Evolutionary conservation across 2,113 vertebrate species (phyloP), one percentile per base, ranked within the genome.

Genomic region (Erythrocercus mccallii): DNA sequence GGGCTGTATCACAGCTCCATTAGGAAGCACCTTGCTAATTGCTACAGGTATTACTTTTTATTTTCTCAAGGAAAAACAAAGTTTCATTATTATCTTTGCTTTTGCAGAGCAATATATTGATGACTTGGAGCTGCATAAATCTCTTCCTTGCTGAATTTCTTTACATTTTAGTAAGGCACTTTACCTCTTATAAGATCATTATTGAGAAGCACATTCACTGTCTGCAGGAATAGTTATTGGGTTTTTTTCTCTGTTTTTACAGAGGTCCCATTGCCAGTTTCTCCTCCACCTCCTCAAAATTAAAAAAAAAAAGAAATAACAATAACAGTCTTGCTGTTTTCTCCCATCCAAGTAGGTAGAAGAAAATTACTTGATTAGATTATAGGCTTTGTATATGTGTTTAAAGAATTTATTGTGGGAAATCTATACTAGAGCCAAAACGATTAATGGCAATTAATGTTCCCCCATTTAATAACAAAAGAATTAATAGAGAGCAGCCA

Each of bases 361-460:
- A 96, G 91, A 90, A 93, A 95, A 96, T 86, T 92, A 56, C 89
- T 94, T 91, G 86, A 95, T 95, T 84, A 96, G 93, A 96, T 97
- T 96, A 96, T 77, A 86, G 92, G 92, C 79, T 94, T 79, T 88
- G 61, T 71, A 57, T 88, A 57, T 51, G 45, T 86, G 69, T 90
- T 82, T 86, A 92, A 95, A 94, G 95, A 91, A 51, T 90, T 95
- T 95, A 80, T 92, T 95, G 86, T 86, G 70, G 80, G 81, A 92
- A 90, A 82, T 90, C 71, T 79, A 94, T 92, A 82, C 77, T 71
- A 58, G 66, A 91, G 88, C 88, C 92, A 86, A 92, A 95, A 57
- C 2, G 25, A 96, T 96, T 96, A 96, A 94, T 92, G 81, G 74
- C 91, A 96, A 97, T 96, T 97, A 95, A 96, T 65, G 82, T 92